phyloP scores from a whole-genome alignment of 2,888 invertebrate genomes.

The Cheilosia urbana region DNA sequence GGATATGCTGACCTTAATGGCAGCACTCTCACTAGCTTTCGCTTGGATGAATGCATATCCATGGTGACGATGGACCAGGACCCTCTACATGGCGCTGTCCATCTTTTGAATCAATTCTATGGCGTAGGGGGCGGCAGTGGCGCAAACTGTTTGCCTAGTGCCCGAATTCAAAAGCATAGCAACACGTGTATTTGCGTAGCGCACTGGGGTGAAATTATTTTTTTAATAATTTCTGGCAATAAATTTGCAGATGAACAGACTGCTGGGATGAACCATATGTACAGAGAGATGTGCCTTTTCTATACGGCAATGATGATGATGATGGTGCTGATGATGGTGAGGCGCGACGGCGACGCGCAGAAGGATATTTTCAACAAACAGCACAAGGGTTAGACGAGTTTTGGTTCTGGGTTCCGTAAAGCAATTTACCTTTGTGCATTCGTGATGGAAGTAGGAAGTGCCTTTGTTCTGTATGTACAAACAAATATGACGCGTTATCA shows the following conservation, averaged over 20 bases:
- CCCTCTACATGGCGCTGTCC: conserved; percentile 20
- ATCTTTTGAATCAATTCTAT: conserved; percentile 41
- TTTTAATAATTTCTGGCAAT: conserved; percentile 78
- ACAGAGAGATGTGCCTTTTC: no score
- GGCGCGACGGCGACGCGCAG: conserved; percentile 17
- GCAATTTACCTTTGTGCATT: conserved; percentile 75
- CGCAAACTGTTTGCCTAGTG: conserved; percentile 67
- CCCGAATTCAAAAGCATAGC: conserved; percentile 76
- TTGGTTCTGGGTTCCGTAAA: conserved; percentile 41
- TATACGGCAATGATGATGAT: not conserved
- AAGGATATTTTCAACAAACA: conserved; percentile 64
- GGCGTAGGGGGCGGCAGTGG: conserved; percentile 14
- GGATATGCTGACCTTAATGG: conserved; percentile 61
- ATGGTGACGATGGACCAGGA: conserved; percentile 64
- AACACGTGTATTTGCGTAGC: conserved; percentile 77
- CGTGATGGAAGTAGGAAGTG: conserved; percentile 68
- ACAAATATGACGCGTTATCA: conserved; percentile 73
- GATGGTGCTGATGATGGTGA: not conserved
- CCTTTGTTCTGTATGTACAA: conserved; percentile 70
- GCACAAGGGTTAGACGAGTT: conserved; percentile 54
- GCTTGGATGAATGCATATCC: conserved; percentile 45
- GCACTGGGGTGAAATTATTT: conserved; percentile 78
- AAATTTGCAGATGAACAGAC: conserved; percentile 76
- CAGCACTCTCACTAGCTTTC: conserved; percentile 48
- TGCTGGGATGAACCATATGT: conserved; percentile 49